Evolutionary conservation across 2,113 vertebrate genomes (phyloP).

Genomic region (Psophia crepitans): DNA sequence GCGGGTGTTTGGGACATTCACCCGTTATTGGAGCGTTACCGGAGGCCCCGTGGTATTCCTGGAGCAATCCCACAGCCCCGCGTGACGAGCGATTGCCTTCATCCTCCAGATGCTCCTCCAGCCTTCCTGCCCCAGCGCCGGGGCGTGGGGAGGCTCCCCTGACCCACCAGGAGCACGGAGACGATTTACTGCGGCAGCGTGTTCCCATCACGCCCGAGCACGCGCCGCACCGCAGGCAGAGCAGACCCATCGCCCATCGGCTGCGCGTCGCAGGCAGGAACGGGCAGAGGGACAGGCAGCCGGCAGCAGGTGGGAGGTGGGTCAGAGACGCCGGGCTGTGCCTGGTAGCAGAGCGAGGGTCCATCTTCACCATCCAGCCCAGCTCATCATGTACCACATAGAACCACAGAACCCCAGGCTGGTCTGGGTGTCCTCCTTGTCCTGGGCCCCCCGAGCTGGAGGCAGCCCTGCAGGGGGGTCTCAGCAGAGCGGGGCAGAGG

Average conservation of each 20-base stretch:
- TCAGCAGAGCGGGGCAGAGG: no score
- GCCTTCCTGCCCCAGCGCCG: background rate
- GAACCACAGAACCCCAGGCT: no score
- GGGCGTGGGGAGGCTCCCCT: background rate
- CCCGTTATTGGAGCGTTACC: no score
- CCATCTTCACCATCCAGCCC: background rate
- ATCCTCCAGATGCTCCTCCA: background rate
- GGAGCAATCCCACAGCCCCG: background rate
- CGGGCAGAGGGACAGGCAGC: background rate
- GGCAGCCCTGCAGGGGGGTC: no score
- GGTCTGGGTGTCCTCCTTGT: no score
- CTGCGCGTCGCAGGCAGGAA: background rate
- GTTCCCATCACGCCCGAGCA: background rate
- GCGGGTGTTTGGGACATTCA: no score
- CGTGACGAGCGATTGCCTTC: background rate
- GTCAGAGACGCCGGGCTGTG: background rate
- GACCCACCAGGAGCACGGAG: background rate
- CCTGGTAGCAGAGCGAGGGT: background rate
- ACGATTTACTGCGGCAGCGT: accelerated
- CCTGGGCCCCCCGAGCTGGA: no score
- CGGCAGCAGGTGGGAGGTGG: background rate
- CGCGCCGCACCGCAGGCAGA: background rate
- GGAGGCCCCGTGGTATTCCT: background rate
- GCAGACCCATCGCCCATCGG: accelerated
- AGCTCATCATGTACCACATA: background rate